Evolutionary conservation across 2,113 vertebrate genomes (phyloP), one percentile per base, ranked within the genome.

Genomic region (Leptosomus discolor): DNA sequence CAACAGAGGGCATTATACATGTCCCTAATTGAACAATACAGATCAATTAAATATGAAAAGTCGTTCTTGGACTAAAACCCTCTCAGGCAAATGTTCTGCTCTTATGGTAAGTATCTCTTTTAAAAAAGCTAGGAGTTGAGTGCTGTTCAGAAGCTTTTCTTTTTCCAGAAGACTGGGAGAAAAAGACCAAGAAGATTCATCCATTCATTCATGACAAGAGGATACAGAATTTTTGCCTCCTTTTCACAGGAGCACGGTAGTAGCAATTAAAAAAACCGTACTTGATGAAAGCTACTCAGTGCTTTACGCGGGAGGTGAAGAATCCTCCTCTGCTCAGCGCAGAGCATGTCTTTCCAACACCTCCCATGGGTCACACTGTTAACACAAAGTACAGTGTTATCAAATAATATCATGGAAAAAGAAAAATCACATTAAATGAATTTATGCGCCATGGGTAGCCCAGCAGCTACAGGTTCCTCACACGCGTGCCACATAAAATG

Each of bases 61-160:
- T 65, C 53, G 21, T 75, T 76, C 86, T 53, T 76, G 53, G 73
- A 63, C 46, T 92, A 75, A 95, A 96, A 95, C 56, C 64, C 92
- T 95, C 86, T 95, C 32, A 96, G 87, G 91, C 57, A 95, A 93
- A 95, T 85, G 74, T 85, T 90, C 77, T 94, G 75, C 91, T 92
- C 76, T 94, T 84, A 58, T 20, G 61, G 58, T 86, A 96, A 92
- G 69, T 85, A 89, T 90, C 48, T 94, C 45, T 74, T n/a, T 60
- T n/a, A 9, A 53, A 84, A 89, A 82, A 88, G 39, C 60, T 69
- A 73, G 26, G 64, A 88, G 75, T 15, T 67, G 60, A 95, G 79
- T 90, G 87, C 73, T 93, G 19, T 10, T 92, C 81, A 78, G 70
- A 63, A 71, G 36, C 32, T 21, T 43, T 46, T 37, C 30, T 14